Conservation (phyloP, 1,140 invertebrate species). For the Hycleus cichorii region DNA sequence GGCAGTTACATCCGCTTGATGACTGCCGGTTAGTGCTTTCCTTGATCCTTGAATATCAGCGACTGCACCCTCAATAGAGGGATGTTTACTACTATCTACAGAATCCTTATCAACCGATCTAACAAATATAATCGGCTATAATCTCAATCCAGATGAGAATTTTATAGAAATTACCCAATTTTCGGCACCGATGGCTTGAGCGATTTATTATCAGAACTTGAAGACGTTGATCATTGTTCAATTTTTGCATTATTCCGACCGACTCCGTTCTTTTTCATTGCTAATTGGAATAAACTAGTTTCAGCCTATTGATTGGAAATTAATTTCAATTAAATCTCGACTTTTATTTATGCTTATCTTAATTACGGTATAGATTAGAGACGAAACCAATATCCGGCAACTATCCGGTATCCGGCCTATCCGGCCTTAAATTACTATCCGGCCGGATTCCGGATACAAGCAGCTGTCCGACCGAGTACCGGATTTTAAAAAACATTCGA, state of each 20-base stretch:
- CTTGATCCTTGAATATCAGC: conserved; percentile 24
- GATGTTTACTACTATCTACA: conserved; percentile 39
- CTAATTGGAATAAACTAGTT: conserved; percentile 52
- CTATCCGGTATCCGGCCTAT: no score
- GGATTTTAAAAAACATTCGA: no score
- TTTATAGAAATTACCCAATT: conserved; percentile 44
- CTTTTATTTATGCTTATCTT: no score
- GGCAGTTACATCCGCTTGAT: conserved; percentile 59
- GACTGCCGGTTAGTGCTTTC: conserved; percentile 18
- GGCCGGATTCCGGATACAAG: no score
- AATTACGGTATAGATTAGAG: no score
- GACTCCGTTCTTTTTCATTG: conserved; percentile 44
- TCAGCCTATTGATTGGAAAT: conserved; percentile 40
- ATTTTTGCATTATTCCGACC: conserved; percentile 44
- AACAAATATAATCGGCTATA: no score
- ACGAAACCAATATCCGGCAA: no score
- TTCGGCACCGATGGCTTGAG: conserved; percentile 48
- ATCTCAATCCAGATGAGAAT: neutral
- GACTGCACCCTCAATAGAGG: conserved; percentile 19
- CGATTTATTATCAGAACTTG: conserved; percentile 42
- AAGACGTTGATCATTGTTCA: conserved; percentile 44
- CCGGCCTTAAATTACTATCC: no score
- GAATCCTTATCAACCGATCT: conserved; percentile 47
- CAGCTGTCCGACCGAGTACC: no score
- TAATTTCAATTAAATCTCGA: no score